Evolutionary conservation across 92 coral and sea anemone species (phyloP), one percentile per base, ranked within the genome.

Genomic region (Epizoanthus scotinus): DNA sequence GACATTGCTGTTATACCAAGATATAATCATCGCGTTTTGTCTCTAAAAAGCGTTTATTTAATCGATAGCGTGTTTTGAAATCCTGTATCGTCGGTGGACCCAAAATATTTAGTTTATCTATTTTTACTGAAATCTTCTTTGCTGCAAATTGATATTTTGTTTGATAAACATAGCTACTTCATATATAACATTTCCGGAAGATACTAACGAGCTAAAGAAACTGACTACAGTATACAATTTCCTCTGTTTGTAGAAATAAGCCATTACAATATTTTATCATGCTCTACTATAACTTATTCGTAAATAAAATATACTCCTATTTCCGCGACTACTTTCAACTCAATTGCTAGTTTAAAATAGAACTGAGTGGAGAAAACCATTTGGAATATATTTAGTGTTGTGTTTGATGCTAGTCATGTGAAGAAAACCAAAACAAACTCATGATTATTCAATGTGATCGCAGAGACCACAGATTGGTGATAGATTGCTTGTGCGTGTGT

Each of bases 31-130:
- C 40, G 69, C 69, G 12, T 26, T 29, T 64, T 64, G 69, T 8
- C 69, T 64, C 69, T 29, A 62, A 64, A 64, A 64, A 27, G 27
- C 20, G 56, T 38, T 36, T 58, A 36, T 60, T 63, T 58, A 21
- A 60, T 75, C 63, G 67, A 59, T 38, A 22, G 54, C 66, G 60
- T 58, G 68, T 60, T 58, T 75, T 59, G 34, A 75, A 75, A 75
- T 36, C 67, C 40, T 38, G 27, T 5, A 38, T 29, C 27, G 18
- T 0, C 13, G 57, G 56, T 15, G 59, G 47, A 75, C 68, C 38
- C 13, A 75, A 64, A 75, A 75, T 60, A 59, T 58, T 75, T 75
- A 27, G 20, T 36, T 59, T 75, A 40, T 75, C 31, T 75, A 19
- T 55, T 73, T 40, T 73, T 52, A 73, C 62, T 36, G 22, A 34